A percentile compares a stretch with the other conserved stretches of the same genome.
Conservation (phyloP, 1,140 invertebrate species). For the Calephelis virginiensis region DNA sequence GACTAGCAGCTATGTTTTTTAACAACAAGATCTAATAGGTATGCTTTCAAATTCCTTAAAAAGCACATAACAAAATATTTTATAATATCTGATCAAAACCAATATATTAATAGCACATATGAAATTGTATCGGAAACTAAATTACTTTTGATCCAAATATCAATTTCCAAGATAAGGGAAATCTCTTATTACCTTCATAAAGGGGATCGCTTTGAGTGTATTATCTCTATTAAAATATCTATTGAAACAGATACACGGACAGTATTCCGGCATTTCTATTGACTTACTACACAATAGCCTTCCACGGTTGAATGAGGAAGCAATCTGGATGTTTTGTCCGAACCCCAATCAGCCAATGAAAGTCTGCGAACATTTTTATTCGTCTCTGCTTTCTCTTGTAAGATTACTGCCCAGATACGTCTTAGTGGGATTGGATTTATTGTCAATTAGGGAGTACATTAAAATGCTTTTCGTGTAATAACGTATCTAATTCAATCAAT, state of each 20-base stretch:
- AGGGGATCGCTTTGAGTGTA: slow-evolving; percentile 7
- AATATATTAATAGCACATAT: neutral
- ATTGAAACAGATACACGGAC: slow-evolving; percentile 15
- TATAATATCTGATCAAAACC: no score
- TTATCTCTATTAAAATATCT: slow-evolving; percentile 15
- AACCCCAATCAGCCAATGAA: slow-evolving; percentile 17
- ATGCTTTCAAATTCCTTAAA: no score
- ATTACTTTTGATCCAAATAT: slow-evolving; percentile 1
- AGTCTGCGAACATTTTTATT: slow-evolving; percentile 13
- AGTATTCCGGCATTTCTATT: slow-evolving; percentile 17
- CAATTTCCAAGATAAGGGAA: slow-evolving; percentile 5
- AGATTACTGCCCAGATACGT: slow-evolving; percentile 3
- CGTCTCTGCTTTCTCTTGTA: neutral
- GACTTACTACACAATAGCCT: slow-evolving; percentile 11
- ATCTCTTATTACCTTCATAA: slow-evolving; percentile 14
- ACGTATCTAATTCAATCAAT: no score
- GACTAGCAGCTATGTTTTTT: no score
- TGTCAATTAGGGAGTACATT: neutral
- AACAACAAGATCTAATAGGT: no score
- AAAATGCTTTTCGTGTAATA: no score
- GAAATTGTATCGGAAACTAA: neutral
- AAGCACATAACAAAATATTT: no score
- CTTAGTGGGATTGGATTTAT: neutral
- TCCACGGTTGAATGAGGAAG: slow-evolving; percentile 9
- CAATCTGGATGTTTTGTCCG: slow-evolving; percentile 15